A percentile compares a stretch with the other conserved stretches of the same genome.
Conservation (phyloP, 2,113 vertebrate genomes). For the Ramphastos sulfuratus region DNA sequence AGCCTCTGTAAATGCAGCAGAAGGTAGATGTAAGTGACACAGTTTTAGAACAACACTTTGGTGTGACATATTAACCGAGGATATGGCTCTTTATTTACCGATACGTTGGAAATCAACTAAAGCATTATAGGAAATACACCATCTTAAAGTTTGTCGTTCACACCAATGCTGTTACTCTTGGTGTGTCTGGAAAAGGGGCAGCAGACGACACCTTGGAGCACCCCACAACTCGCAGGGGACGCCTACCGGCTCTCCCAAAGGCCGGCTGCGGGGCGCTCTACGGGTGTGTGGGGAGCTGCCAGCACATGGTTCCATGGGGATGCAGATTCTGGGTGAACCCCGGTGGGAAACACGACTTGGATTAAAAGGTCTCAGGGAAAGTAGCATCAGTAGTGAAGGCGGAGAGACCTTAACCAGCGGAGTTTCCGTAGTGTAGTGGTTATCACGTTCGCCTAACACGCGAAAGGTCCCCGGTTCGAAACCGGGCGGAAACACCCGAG, state of each 20-base stretch:
- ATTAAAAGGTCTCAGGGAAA: background rate
- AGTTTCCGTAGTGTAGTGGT: conserved; percentile 73
- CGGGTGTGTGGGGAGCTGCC: fast-evolving
- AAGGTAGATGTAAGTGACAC: background rate
- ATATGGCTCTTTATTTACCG: background rate
- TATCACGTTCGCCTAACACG: conserved; percentile 72
- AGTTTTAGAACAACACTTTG: fast-evolving
- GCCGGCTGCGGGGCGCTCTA: background rate
- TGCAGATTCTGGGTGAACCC: fast-evolving
- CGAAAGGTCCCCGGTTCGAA: conserved; percentile 68
- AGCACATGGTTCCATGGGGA: background rate
- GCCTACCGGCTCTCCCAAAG: fast-evolving
- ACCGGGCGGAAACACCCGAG: conserved; percentile 53
- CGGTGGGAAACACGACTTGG: too few species aligned
- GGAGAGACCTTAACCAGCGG: fast-evolving
- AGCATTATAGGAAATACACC: background rate
- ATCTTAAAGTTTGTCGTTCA: fast-evolving
- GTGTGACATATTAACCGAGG: background rate
- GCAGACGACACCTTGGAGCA: fast-evolving
- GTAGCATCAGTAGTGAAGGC: fast-evolving
- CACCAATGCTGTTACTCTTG: fast-evolving
- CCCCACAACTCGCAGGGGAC: fast-evolving
- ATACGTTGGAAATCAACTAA: background rate
- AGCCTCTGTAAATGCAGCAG: conserved; percentile 37
- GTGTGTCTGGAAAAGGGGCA: fast-evolving